Conservation (phyloP, 2,113 vertebrate genomes). For the Smithornis capensis region DNA sequence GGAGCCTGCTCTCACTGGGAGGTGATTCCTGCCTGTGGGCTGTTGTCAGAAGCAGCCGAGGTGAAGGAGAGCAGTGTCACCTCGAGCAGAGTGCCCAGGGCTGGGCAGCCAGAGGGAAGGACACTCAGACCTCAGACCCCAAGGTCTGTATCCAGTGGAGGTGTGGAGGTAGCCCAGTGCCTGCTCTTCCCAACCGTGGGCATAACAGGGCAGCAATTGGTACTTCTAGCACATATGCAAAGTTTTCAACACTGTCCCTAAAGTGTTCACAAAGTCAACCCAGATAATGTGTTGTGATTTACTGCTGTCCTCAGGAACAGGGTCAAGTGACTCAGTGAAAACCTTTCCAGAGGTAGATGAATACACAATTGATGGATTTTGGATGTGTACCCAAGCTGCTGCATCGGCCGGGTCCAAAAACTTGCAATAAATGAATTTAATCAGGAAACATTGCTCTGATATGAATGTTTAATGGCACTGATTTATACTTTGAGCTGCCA, state of each 20-base stretch:
- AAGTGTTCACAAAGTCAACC: neutral
- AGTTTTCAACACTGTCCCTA: neutral
- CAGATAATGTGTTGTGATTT: neutral
- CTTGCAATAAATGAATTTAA: neutral
- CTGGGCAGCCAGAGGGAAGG: neutral
- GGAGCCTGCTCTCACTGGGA: neutral
- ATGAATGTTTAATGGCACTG: neutral
- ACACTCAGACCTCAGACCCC: neutral
- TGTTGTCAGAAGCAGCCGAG: neutral
- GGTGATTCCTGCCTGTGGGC: neutral
- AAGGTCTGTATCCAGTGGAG: rapidly evolving
- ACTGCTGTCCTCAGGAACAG: neutral
- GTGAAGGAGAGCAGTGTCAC: neutral
- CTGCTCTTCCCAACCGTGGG: neutral
- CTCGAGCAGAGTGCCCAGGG: rapidly evolving
- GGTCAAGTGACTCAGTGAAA: neutral
- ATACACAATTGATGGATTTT: neutral
- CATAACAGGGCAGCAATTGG: neutral
- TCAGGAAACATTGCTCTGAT: neutral
- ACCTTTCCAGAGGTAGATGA: neutral
- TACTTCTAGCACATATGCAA: neutral
- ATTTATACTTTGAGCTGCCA: neutral
- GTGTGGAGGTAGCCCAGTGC: neutral
- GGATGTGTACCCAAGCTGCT: neutral
- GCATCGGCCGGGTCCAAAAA: neutral